Conservation (phyloP, 92 coral and sea anemone genomes). For the Epizoanthus illoricatus region DNA sequence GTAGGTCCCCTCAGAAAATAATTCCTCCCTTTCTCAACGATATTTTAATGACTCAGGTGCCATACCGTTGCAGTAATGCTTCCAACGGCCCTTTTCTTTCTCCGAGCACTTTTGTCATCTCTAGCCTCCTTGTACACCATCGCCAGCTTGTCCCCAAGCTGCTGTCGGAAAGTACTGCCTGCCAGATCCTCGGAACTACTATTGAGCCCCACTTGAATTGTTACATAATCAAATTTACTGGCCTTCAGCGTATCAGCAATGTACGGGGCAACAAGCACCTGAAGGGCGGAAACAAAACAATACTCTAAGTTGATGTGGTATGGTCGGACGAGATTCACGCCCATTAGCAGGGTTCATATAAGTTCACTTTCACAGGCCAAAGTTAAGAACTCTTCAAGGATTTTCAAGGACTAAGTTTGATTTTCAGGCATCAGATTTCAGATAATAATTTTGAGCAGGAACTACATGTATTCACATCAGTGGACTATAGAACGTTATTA, state of each 20-base stretch:
- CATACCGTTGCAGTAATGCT: slow-evolving; percentile 81
- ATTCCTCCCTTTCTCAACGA: too few species aligned
- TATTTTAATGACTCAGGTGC: too few species aligned
- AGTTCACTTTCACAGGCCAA: too few species aligned
- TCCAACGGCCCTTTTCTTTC: slow-evolving; percentile 86
- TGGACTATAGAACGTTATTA: too few species aligned
- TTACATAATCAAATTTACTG: slow-evolving; percentile 54
- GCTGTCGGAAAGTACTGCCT: slow-evolving; percentile 43
- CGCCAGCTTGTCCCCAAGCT: slow-evolving; percentile 68
- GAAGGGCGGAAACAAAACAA: neutral
- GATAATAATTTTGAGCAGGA: too few species aligned
- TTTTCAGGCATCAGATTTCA: too few species aligned
- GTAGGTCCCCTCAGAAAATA: too few species aligned
- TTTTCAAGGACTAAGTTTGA: too few species aligned
- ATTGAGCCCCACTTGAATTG: slow-evolving; percentile 46
- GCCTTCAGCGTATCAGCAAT: slow-evolving; percentile 67
- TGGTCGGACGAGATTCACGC: neutral
- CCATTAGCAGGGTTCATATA: too few species aligned
- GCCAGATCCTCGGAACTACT: slow-evolving; percentile 45
- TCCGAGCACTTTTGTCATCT: slow-evolving; percentile 38
- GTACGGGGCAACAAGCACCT: slow-evolving; percentile 82
- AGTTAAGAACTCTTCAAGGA: too few species aligned
- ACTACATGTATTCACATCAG: too few species aligned
- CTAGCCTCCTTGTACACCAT: slow-evolving; percentile 67
- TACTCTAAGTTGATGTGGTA: neutral